Percentiles rank a stretch among this genome's conserved stretches.
These are phyloP conservation scores for Zelleria hepariella DNA, from an alignment of 2,888 invertebrate species.

Conservation along the genomic window DNA sequence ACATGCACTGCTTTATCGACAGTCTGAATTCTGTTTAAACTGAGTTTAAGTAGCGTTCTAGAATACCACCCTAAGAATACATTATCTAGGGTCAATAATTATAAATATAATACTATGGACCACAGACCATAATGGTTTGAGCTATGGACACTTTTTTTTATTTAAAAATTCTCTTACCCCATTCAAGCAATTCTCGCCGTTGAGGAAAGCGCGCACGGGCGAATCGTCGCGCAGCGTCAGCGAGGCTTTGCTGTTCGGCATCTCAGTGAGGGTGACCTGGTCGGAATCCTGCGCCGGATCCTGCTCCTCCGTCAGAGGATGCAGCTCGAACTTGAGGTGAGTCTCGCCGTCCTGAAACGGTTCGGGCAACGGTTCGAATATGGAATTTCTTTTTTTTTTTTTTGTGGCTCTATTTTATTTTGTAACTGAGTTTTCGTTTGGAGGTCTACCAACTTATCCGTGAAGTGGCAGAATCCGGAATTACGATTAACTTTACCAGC, in stretches of 20 bases:
- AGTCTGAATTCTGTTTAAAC: too few relatives aligned
- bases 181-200: conserved; percentile 87
- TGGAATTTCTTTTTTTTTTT: not conserved
- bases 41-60: too few relatives aligned
- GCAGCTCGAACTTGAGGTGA: conserved; percentile 77
- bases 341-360: conserved; percentile 74
- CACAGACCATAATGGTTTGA: too few relatives aligned
- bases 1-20: too few relatives aligned
- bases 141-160: not conserved
- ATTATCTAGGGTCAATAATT: too few relatives aligned
- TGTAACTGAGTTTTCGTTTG: too few relatives aligned
- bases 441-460: too few relatives aligned
- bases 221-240: conserved; percentile 67
- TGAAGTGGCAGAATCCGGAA: too few relatives aligned
- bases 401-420: not conserved
- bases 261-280: conserved; percentile 29
- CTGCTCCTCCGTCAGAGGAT: conserved; percentile 67
- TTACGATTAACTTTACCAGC: too few relatives aligned
- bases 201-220: conserved; percentile 84
- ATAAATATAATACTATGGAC: too few relatives aligned
- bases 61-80: too few relatives aligned
- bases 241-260: conserved; percentile 30
- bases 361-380: not conserved
- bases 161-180: conserved; percentile 74
- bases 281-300: not conserved